Percentiles rank a stretch among this genome's conserved stretches.
Conservation (phyloP, 2,113 vertebrate genomes). For the Engraulis encrasicolus region DNA sequence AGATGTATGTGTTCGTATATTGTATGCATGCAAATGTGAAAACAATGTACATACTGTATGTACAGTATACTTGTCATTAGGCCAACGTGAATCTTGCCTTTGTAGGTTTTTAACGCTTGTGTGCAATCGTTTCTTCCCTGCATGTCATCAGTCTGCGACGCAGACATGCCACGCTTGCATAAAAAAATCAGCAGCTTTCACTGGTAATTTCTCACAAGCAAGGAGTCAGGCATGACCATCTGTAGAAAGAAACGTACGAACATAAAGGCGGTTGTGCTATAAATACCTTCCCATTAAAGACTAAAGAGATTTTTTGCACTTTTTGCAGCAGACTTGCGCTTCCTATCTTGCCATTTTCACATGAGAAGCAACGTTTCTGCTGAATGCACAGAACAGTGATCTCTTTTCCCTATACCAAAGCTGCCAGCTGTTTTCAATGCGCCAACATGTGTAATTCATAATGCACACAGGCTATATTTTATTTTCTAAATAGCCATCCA, state of each 20-base stretch:
- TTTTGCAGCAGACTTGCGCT: not conserved
- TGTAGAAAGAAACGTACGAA: not conserved
- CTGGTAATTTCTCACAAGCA: not conserved
- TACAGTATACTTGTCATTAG: not conserved
- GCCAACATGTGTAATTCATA: not conserved
- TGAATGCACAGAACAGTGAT: not conserved
- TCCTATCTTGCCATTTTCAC: not conserved
- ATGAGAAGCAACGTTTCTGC: not conserved
- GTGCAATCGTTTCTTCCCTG: not conserved
- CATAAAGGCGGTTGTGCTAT: not conserved
- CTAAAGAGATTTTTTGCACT: not conserved
- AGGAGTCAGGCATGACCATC: not conserved
- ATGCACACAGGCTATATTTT: not conserved
- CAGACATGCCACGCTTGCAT: not conserved
- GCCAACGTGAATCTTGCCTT: not conserved
- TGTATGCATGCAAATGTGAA: too few species aligned
- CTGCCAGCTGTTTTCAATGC: not conserved
- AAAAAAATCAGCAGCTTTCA: not conserved
- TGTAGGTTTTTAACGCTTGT: not conserved
- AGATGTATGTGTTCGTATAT: too few species aligned
- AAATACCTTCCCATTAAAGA: not conserved
- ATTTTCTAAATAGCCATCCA: too few species aligned
- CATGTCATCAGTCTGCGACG: not conserved
- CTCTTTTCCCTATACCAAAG: too few species aligned
- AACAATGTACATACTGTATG: too few species aligned